Evolutionary conservation across 2,113 vertebrate species (phyloP).

Genomic region (Entomyzon cyanotis): DNA sequence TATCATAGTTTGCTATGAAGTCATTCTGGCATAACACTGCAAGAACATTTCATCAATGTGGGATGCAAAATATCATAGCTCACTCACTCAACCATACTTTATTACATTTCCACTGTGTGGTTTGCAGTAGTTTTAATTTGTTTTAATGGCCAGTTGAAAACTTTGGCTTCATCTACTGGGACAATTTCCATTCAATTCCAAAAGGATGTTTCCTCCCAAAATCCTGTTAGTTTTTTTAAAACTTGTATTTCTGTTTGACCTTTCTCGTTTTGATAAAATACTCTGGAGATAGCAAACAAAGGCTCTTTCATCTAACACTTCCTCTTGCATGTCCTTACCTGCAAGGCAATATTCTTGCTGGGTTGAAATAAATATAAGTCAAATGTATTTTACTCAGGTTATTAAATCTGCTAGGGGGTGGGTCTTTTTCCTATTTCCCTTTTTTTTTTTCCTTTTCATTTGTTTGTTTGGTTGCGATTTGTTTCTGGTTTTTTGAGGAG

Average conservation of each 20-base stretch:
- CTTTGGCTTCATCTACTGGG: neutral
- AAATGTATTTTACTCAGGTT: neutral
- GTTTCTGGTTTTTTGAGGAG: neutral
- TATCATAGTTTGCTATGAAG: neutral
- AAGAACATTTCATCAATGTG: neutral
- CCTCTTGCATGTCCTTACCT: neutral
- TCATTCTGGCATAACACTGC: neutral
- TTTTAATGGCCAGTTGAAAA: neutral
- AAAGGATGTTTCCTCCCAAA: neutral
- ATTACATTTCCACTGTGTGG: neutral
- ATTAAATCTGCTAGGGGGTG: neutral
- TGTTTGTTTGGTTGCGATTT: fast-evolving
- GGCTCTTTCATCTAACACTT: neutral
- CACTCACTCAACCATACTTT: neutral
- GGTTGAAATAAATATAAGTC: neutral
- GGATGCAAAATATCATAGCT: neutral
- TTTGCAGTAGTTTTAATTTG: neutral
- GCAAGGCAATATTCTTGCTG: neutral
- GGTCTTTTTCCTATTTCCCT: neutral
- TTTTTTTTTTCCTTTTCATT: neutral
- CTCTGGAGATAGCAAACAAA: neutral
- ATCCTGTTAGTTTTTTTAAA: neutral
- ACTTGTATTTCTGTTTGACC: neutral
- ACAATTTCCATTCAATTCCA: neutral
- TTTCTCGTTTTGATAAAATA: neutral